phyloP scores from a whole-genome alignment of 2,113 vertebrate genomes.

The Falco punctatus region DNA sequence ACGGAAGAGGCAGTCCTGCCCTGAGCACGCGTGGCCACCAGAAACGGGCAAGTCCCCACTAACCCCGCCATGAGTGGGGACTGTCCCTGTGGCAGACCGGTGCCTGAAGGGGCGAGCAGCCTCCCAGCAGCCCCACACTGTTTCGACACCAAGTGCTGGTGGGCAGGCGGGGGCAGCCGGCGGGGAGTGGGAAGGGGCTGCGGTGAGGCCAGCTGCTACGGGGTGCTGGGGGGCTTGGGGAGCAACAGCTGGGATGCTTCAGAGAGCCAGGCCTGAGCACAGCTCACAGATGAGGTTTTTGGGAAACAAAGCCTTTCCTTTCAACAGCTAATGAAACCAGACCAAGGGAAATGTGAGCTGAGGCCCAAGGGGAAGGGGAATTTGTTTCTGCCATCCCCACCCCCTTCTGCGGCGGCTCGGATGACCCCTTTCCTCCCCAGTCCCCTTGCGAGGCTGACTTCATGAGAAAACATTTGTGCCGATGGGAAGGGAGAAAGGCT shows the following conservation, averaged over 20 bases:
- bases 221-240: neutral
- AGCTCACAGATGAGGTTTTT: neutral
- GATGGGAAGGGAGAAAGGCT: neutral
- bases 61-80: neutral
- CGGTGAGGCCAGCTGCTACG: neutral
- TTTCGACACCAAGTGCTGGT: accelerated
- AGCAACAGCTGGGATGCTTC: conserved; percentile 34
- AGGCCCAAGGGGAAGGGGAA: conserved; percentile 14
- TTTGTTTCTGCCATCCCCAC: neutral
- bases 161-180: neutral
- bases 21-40: accelerated
- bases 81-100: neutral
- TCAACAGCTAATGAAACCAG: neutral
- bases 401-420: neutral
- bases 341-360: conserved; percentile 40
- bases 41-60: neutral
- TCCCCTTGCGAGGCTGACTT: neutral
- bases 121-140: neutral
- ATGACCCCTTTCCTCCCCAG: neutral
- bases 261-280: neutral
- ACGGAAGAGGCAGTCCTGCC: neutral
- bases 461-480: neutral
- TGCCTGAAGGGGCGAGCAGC: neutral
- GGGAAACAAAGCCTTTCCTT: conserved; percentile 60
- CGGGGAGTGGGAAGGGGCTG: neutral